Evolutionary conservation across 2,888 invertebrate species (phyloP).

Genomic region (Myathropa florea): DNA sequence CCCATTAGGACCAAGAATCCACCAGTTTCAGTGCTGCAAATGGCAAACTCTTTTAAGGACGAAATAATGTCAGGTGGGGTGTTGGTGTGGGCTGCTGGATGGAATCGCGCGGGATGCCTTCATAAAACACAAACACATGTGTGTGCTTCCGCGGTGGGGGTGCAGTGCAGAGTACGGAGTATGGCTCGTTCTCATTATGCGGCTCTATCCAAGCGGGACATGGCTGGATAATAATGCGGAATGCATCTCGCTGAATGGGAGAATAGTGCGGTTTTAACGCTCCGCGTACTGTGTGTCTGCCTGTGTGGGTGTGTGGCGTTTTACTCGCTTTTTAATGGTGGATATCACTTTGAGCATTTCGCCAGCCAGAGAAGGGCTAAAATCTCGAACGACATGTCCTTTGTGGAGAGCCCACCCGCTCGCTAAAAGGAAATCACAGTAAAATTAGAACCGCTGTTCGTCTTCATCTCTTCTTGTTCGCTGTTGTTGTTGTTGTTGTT

Average conservation of each 20-base stretch:
- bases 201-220: slow-evolving; percentile 53
- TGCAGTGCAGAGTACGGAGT: background rate
- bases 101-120: background rate
- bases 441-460: slow-evolving; percentile 32
- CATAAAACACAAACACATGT: slow-evolving; percentile 33
- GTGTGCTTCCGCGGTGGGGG: background rate
- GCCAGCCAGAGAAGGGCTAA: slow-evolving; percentile 38
- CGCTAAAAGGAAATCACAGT: slow-evolving; percentile 48
- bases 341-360: slow-evolving; percentile 57
- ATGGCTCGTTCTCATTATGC: slow-evolving; percentile 47
- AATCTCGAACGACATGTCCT: slow-evolving; percentile 44
- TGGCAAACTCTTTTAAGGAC: slow-evolving; percentile 51
- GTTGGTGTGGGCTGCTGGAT: background rate
- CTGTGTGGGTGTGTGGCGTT: background rate
- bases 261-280: slow-evolving; percentile 66
- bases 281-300: slow-evolving; percentile 31
- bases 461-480: background rate
- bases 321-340: slow-evolving; percentile 52
- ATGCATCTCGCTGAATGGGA: slow-evolving; percentile 59
- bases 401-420: slow-evolving; percentile 11
- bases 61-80: slow-evolving; percentile 22
- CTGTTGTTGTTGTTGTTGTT: background rate
- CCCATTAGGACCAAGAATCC: slow-evolving; percentile 60
- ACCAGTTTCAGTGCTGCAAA: slow-evolving; percentile 23
- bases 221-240: slow-evolving; percentile 56